phyloP scores from a whole-genome alignment of 2,888 invertebrate species.

The Buathra laborator region DNA sequence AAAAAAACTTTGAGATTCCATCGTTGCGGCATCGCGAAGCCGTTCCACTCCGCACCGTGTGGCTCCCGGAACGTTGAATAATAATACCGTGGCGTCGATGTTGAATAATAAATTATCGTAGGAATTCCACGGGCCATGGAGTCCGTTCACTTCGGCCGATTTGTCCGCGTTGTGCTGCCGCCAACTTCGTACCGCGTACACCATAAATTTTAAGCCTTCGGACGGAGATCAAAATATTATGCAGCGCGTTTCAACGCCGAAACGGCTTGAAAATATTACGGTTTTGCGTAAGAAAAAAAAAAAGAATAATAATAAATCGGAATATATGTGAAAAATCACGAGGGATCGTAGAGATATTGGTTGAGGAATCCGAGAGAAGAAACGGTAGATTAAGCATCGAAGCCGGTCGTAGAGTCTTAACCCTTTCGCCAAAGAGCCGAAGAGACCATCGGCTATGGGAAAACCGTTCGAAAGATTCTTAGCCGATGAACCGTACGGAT shows the following conservation, averaged over 20 bases:
- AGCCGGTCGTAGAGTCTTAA: constrained; percentile 35
- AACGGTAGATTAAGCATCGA: constrained; percentile 64
- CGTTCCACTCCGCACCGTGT: constrained; percentile 35
- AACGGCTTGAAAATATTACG: background rate
- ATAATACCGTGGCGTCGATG: constrained; percentile 63
- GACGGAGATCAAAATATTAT: constrained; percentile 26
- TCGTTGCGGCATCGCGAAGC: constrained; percentile 38
- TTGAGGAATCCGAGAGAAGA: constrained; percentile 50
- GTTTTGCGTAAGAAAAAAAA: background rate
- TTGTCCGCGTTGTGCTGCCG: constrained; percentile 33
- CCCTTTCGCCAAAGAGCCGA: constrained; percentile 18
- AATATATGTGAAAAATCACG: constrained; percentile 39
- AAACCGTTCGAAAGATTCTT: constrained; percentile 51
- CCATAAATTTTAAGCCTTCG: constrained; percentile 47
- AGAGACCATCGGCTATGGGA: constrained; percentile 46
- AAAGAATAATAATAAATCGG: background rate
- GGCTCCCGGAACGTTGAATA: constrained; percentile 62
- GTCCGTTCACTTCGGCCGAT: constrained; percentile 47
- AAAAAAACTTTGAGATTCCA: constrained; percentile 45
- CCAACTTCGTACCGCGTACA: background rate
- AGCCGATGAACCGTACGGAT: constrained; percentile 59
- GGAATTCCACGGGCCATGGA: constrained; percentile 63
- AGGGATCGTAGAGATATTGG: constrained; percentile 28
- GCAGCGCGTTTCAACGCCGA: background rate
- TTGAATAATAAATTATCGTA: constrained; percentile 69